These are phyloP conservation scores for Caranx melampygus DNA, from an alignment of 2,113 vertebrate species.

Conservation along the genomic window DNA sequence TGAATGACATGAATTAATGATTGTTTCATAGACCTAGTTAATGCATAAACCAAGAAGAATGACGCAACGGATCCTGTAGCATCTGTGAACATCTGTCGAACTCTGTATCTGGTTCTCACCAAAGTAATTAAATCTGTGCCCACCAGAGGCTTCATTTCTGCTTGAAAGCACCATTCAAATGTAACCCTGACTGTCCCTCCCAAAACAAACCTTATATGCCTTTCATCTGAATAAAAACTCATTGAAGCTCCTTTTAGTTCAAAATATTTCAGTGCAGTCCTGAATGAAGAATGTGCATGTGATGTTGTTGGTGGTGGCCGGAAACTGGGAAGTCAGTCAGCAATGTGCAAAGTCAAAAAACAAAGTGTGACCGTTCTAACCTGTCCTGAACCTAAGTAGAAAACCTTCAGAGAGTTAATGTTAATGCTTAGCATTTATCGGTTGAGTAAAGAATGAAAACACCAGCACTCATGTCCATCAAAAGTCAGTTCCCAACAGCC, in stretches of 20 bases:
- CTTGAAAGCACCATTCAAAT: background rate
- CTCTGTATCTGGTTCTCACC: background rate
- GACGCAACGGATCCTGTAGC: background rate
- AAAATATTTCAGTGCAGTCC: background rate
- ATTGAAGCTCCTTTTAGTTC: conserved; percentile 1
- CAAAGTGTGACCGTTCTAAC: background rate
- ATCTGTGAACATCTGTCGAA: background rate
- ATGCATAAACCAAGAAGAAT: background rate
- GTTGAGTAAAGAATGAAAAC: background rate
- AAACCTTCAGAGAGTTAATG: background rate
- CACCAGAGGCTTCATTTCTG: background rate
- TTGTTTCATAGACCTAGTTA: conserved; percentile 3
- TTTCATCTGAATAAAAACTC: conserved; percentile 44
- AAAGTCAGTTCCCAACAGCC: too few species aligned
- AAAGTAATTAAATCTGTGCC: conserved; percentile 10
- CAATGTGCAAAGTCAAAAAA: conserved; percentile 4
- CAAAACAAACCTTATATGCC: conserved; percentile 34
- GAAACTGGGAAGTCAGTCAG: conserved; percentile 5
- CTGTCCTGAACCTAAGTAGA: background rate
- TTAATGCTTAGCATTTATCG: conserved; percentile 22
- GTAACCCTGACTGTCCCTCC: conserved; percentile 1
- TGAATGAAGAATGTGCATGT: background rate
- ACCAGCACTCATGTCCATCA: background rate
- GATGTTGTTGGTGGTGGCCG: background rate
- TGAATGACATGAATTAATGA: conserved; percentile 70